Evolutionary conservation across 2,797 vertebrate species (phyloP), one percentile per base, ranked within the genome.

Genomic region (Xyrichtys novacula): DNA sequence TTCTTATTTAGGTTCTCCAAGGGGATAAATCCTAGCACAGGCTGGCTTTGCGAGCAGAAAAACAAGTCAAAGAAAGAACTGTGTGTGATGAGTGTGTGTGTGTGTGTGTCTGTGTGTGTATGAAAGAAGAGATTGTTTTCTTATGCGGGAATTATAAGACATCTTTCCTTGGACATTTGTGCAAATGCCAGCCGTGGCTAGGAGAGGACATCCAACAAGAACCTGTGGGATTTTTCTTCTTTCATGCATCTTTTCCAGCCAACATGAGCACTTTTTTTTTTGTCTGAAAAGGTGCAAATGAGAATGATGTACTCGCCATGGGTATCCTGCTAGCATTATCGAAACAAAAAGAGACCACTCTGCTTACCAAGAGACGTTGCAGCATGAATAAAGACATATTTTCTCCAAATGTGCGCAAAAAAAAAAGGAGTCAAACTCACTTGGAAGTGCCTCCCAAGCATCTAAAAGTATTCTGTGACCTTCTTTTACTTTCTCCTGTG

Each of bases 11-110:
- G 94, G 92, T 95, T 90, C 94, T 95, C 82, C 94, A 92, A 94
- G 94, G 92, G 89, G 93, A 95, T 93, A 94, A 95, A 81, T 95
- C 93, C 65, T 95, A 95, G 93, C 93, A 91, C 81, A 81, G 17
- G 76, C 83, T 85, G 80, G 58, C 22, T 57, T 74, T 34, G 62
- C 39, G 22, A 76, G 57, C 57, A 61, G 67, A 81, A 63, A n/a
- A 73, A 60, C 43, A 23, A 73, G 44, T 29, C 66, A 57, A 81
- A 50, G 59, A 72, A 76, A 75, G 68, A 71, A 78, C 76, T 57
- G 78, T 74, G 61, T 44, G 66, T 34, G 32, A 11, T 34, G 32
- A 11, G 32, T 36, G 67, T 85, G 84, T 60, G 53, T 81, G 60
- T 68, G 44, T 48, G 15, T 74, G 39, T 80, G 16, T 71, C 5